Percentiles rank a stretch among this genome's conserved stretches.
These are phyloP conservation scores for Hemicrepidius hirtus DNA, from an alignment of 2,888 invertebrate species.

Conservation along the genomic window DNA sequence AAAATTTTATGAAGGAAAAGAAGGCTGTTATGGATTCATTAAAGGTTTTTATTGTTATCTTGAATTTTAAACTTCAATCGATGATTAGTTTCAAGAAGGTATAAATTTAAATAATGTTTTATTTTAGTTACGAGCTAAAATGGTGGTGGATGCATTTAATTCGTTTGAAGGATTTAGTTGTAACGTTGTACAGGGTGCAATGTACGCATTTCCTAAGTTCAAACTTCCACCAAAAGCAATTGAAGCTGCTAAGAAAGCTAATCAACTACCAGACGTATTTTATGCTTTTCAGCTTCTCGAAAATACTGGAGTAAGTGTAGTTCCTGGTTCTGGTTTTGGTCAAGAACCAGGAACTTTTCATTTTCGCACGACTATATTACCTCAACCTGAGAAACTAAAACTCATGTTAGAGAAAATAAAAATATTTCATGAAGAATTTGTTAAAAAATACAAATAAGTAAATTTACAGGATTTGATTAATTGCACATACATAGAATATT, in stretches of 20 bases:
- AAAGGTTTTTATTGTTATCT: constrained; percentile 33
- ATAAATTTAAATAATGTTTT: constrained; percentile 25
- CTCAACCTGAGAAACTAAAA: constrained; percentile 87
- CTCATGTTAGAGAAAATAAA: constrained; percentile 88
- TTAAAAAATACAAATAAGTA: constrained; percentile 83
- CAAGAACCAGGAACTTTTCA: constrained; percentile 95
- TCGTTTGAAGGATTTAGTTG: constrained; percentile 91
- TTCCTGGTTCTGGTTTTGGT: constrained; percentile 96
- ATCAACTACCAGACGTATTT: constrained; percentile 89
- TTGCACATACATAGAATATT: too few relatives aligned
- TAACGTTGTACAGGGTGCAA: constrained; percentile 92
- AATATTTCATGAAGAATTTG: constrained; percentile 89
- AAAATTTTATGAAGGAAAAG: constrained; percentile 78
- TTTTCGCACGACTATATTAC: constrained; percentile 93
- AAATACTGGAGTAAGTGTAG: constrained; percentile 92
- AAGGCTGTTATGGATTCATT: constrained; percentile 71
- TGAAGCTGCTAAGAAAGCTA: constrained; percentile 84
- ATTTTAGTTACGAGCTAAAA: constrained; percentile 78
- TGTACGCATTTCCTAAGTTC: constrained; percentile 98
- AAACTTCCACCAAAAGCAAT: constrained; percentile 88
- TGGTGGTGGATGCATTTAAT: constrained; percentile 93
- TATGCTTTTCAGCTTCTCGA: constrained; percentile 96
- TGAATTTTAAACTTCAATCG: too few relatives aligned
- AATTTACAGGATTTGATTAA: constrained; percentile 56
- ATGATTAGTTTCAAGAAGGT: too few relatives aligned